Percentiles rank a stretch among this genome's conserved stretches.
These are phyloP conservation scores for Apogon hyalosoma DNA, from an alignment of 2,797 vertebrate genomes.

Conservation along the genomic window DNA sequence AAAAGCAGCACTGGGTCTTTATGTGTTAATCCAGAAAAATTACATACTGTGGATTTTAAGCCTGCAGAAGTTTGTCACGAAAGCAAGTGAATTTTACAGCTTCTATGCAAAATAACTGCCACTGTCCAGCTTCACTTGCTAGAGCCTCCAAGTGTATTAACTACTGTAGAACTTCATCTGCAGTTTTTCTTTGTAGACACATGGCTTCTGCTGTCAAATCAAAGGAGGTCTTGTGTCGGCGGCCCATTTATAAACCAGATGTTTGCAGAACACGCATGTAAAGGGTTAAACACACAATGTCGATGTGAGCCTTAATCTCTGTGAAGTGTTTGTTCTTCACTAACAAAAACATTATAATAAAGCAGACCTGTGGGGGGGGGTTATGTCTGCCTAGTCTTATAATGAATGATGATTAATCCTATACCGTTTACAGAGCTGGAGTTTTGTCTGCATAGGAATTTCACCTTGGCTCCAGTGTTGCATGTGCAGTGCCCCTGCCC, in stretches of 20 bases:
- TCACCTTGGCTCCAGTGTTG: constrained; percentile 51
- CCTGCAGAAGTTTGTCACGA: no score
- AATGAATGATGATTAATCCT: constrained; percentile 70
- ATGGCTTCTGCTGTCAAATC: constrained; percentile 27
- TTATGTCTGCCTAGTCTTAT: constrained; percentile 55
- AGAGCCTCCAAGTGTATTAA: constrained; percentile 18
- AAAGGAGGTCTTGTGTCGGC: constrained; percentile 31
- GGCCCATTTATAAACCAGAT: constrained; percentile 48
- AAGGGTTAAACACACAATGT: constrained; percentile 59
- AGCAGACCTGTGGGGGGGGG: constrained; percentile 48
- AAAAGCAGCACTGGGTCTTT: no score
- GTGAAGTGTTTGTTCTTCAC: constrained; percentile 66
- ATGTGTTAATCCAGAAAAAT: neutral
- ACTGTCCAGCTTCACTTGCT: constrained; percentile 5
- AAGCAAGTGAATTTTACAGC: constrained; percentile 3
- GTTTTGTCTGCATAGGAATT: constrained; percentile 53
- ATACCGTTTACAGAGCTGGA: constrained; percentile 33
- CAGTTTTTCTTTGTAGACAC: constrained; percentile 6
- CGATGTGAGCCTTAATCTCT: constrained; percentile 51
- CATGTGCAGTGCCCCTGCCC: constrained; percentile 38
- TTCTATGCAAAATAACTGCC: neutral
- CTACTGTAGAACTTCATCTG: neutral
- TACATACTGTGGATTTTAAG: neutral
- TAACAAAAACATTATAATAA: constrained; percentile 63
- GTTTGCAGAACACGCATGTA: constrained; percentile 24